Evolutionary conservation across 2,888 invertebrate species (phyloP).

Genomic region (Drosophila cognata): DNA sequence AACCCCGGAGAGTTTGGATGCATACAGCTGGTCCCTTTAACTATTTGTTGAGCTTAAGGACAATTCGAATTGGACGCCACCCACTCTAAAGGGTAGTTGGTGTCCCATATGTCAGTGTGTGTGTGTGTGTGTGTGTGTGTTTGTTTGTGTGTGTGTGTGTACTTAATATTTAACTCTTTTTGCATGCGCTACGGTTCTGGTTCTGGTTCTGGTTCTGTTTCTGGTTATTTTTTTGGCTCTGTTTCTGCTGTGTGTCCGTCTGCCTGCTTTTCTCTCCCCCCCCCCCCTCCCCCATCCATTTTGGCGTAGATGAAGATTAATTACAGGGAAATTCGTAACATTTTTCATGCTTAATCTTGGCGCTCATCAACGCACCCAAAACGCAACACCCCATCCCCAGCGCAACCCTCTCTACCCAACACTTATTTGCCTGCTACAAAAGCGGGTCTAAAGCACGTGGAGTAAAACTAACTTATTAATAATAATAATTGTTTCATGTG

Average conservation of each 20-base stretch:
- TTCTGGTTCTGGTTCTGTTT: conserved; percentile 9
- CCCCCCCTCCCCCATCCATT: conserved; percentile 22
- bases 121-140: background rate
- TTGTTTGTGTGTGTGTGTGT: conserved; percentile 38
- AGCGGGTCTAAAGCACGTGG: conserved; percentile 48
- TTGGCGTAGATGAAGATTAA: conserved; percentile 73
- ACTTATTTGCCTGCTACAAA: conserved; percentile 1
- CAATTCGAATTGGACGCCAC: conserved; percentile 52
- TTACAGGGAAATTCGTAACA: conserved; percentile 77
- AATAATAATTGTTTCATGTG: conserved; percentile 78
- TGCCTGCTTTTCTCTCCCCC: conserved; percentile 8
- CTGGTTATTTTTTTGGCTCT: conserved; percentile 11
- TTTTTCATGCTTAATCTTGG: conserved; percentile 78
- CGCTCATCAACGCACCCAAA: conserved; percentile 53
- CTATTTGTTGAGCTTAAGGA: conserved; percentile 75
- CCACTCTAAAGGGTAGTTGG: conserved; percentile 25
- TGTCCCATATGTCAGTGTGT: conserved; percentile 1
- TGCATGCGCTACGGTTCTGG: conserved; percentile 55
- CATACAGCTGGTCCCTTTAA: conserved; percentile 58
- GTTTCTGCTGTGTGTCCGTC: conserved; percentile 32
- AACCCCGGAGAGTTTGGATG: conserved; percentile 16
- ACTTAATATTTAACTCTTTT: conserved; percentile 79
- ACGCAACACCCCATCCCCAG: background rate
- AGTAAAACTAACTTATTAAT: conserved; percentile 76
- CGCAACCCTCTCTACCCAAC: background rate